Conservation (phyloP, 30 jellyfish, hydroid and myxozoan species). For the Aurelia coerulea region DNA sequence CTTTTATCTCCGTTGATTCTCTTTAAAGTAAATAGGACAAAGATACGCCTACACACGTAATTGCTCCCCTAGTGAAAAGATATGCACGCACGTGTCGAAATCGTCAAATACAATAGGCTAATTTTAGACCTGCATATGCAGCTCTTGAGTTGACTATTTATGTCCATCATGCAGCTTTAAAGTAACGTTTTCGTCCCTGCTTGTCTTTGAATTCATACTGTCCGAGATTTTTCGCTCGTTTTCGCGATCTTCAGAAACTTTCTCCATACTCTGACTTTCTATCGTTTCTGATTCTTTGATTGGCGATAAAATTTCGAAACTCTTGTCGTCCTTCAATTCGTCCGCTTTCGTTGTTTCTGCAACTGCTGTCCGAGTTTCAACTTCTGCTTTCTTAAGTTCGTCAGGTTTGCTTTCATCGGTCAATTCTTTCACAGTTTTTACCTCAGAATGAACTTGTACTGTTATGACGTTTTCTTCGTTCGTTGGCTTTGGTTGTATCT, state of each 20-base stretch:
- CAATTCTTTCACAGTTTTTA: neutral
- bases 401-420: neutral
- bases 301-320: slow-evolving; percentile 39
- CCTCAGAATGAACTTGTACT: slow-evolving; percentile 4
- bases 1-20: too few species aligned
- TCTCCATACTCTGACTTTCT: neutral
- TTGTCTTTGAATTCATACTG: neutral
- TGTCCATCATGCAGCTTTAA: too few species aligned
- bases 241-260: neutral
- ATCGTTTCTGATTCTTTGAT: neutral
- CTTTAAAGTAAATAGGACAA: too few species aligned
- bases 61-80: too few species aligned
- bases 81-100: too few species aligned
- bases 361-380: neutral
- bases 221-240: neutral
- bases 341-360: slow-evolving; percentile 3
- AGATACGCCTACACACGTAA: too few species aligned
- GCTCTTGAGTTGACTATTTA: too few species aligned
- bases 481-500: neutral
- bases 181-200: neutral
- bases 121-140: too few species aligned
- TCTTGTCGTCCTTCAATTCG: slow-evolving; percentile 1
- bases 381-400: neutral
- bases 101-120: too few species aligned
- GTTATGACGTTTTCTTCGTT: neutral